Percentiles rank a stretch among this genome's conserved stretches.
These are phyloP conservation scores for Oxyura jamaicensis DNA, from an alignment of 2,113 vertebrate genomes.

Conservation along the genomic window DNA sequence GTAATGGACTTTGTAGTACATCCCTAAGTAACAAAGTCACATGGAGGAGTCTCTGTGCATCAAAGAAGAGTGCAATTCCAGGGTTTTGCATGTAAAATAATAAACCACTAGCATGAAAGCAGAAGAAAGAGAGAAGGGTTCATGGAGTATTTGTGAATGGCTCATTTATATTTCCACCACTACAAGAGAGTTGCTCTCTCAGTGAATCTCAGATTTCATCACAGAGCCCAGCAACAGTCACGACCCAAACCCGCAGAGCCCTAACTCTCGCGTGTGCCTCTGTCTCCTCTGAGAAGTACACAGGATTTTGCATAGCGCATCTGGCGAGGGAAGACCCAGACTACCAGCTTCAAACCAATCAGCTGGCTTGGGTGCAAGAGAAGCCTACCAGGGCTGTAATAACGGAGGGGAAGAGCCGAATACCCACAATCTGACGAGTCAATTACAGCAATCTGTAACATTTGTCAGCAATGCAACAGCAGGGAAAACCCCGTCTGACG, in stretches of 20 bases:
- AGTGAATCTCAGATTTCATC: neutral
- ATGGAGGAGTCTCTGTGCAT: fast-evolving
- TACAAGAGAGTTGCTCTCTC: neutral
- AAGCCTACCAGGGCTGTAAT: neutral
- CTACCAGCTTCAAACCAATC: constrained; percentile 2
- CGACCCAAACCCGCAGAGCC: neutral
- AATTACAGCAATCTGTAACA: neutral
- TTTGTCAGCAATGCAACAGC: neutral
- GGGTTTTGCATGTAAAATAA: neutral
- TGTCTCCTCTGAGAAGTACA: neutral
- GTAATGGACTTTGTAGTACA: neutral
- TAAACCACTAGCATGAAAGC: neutral
- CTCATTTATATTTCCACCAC: neutral
- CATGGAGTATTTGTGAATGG: constrained; percentile 1
- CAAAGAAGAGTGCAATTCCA: neutral
- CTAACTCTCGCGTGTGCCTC: neutral
- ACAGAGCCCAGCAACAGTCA: neutral
- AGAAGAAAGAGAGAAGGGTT: neutral
- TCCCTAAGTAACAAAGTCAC: neutral
- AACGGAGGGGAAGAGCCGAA: neutral
- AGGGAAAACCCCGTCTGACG: neutral
- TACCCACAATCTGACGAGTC: neutral
- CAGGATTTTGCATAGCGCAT: neutral
- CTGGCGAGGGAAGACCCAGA: neutral
- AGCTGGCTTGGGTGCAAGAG: neutral